Base-by-base conservation (phyloP, 1,140 invertebrate genomes). In the Drosophila pseudoobscura region DNA sequence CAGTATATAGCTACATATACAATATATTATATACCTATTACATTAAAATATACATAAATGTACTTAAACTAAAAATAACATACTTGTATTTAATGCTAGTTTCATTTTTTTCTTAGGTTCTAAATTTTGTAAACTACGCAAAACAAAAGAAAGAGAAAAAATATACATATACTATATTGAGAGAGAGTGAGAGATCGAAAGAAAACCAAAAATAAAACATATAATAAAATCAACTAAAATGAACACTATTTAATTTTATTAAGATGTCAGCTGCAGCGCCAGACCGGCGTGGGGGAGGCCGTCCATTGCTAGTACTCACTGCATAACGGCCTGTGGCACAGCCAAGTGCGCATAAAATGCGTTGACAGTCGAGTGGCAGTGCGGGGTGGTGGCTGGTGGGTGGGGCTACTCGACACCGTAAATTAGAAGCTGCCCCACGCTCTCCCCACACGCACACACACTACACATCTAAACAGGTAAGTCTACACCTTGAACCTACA, bases 271-370 rank as follows among this genome's bases (percentile, higher is more conserved):
- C 29, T 24, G 29, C 43, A 46, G 22, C 35, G 26, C 39, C 20
- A 47, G 9, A 11, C 15, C 20, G 20, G 20, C 2, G 20, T 17
- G 20, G 20, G 20, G 20, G 20, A 20, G 20, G 20, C 1, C 17
- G 17, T 17, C 17, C 17, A 17, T 17, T 17, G 17, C 20, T 20
- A 20, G 20, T 20, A 20, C 47, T 62, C 13, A 69, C 63, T 54
- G 65, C 80, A 39, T 39, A 39, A 39, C 35, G 35, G 35, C 11
- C 35, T 13, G 35, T 39, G 35, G 35, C 35, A 39, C 35, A 78
- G 82, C 82, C 82, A 85, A 85, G 66, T 85, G 82, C 82, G 82
- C 82, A 85, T 70, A 78, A 83, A 71, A 75, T 87, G 82, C 82
- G 78, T 85, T 82, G 50, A 39, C 35, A 39, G 35, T 39, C 35